Percentiles rank a stretch among this genome's conserved stretches.
Conservation (phyloP, 2,797 vertebrate genomes). For the Myotis myotis region DNA sequence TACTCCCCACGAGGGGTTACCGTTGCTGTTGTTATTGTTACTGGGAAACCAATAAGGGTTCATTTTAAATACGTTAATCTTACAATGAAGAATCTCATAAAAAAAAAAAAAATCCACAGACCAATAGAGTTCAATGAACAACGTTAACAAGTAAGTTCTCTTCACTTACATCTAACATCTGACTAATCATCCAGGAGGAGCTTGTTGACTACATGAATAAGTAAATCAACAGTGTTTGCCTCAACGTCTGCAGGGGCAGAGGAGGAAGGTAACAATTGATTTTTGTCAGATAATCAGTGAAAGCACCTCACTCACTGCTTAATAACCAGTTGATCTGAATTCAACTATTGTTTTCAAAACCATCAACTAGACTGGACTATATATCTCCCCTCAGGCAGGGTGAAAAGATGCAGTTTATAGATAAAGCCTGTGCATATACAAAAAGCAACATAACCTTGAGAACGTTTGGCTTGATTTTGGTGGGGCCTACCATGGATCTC, state of each 20-base stretch:
- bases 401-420: not conserved
- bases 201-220: not conserved
- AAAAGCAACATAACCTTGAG: not conserved
- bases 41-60: conserved; percentile 21
- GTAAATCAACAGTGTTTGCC: not conserved
- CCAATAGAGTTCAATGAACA: not conserved
- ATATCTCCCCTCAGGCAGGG: not conserved
- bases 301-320: not conserved
- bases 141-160: not conserved
- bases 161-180: not conserved
- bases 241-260: not conserved
- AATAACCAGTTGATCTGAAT: conserved; percentile 3
- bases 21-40: conserved; percentile 2
- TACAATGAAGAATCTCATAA: not conserved
- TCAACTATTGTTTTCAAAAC: conserved; percentile 22
- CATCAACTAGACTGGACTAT: not conserved
- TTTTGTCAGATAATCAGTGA: conserved; percentile 30
- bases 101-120: conserved; percentile 40
- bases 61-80: conserved; percentile 31
- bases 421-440: not conserved
- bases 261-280: not conserved
- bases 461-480: not conserved
- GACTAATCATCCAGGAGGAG: not conserved
- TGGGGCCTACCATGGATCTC: not conserved
- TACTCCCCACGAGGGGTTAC: not conserved